Conservation (phyloP, 2,113 vertebrate species). For the Urocynchramus pylzowi region DNA sequence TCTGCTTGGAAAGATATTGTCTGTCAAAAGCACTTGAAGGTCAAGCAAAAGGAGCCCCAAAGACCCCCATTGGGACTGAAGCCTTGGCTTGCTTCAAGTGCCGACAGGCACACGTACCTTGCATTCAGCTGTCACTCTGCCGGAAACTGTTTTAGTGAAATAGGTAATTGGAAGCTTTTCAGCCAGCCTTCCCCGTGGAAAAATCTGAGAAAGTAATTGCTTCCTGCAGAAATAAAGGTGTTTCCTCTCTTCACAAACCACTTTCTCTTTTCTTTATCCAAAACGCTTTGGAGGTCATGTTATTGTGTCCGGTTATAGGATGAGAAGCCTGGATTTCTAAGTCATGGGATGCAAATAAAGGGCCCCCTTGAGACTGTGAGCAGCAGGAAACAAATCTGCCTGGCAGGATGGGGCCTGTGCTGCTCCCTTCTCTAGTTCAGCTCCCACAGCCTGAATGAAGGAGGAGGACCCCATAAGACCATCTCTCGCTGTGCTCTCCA, state of each 20-base stretch:
- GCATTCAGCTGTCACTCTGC: conserved; percentile 18
- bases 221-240: conserved; percentile 67
- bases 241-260: conserved; percentile 45
- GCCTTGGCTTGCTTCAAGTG: background rate
- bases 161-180: conserved; percentile 56
- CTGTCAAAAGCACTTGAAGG: background rate
- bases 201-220: conserved; percentile 48
- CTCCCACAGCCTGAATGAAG: background rate
- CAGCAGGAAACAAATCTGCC: background rate
- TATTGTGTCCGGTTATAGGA: conserved; percentile 59
- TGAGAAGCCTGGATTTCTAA: background rate
- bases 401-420: background rate
- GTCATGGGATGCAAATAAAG: conserved; percentile 13
- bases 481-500: background rate
- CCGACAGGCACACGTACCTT: background rate
- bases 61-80: background rate
- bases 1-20: background rate
- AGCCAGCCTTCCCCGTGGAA: conserved; percentile 39
- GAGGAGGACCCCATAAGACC: accelerated
- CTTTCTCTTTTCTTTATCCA: conserved; percentile 62
- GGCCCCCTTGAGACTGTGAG: background rate
- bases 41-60: background rate
- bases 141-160: conserved; percentile 3
- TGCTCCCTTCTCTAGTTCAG: background rate
- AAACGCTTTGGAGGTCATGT: conserved; percentile 32